These are phyloP conservation scores for Ridgeia piscesae DNA, from an alignment of 1,140 invertebrate genomes.

Conservation along the genomic window DNA sequence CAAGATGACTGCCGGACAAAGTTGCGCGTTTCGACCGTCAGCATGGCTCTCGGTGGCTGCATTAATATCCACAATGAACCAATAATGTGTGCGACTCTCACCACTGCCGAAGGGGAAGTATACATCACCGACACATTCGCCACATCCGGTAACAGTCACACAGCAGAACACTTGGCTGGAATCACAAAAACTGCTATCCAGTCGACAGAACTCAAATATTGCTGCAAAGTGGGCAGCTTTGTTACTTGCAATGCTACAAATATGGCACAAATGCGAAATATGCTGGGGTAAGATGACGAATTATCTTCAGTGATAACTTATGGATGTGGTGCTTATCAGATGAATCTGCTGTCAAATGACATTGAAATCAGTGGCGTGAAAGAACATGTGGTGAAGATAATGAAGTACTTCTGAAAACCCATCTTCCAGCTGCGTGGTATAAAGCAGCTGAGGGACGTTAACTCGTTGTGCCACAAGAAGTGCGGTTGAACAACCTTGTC, in stretches of 20 bases:
- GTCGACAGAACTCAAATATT: slow-evolving; percentile 17
- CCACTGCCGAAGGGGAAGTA: slow-evolving; percentile 16
- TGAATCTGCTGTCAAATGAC: slow-evolving; percentile 18
- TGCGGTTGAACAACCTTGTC: slow-evolving; percentile 12
- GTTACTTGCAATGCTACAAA: slow-evolving; percentile 18
- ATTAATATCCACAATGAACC: slow-evolving; percentile 18
- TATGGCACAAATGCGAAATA: slow-evolving; percentile 16
- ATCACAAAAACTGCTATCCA: slow-evolving; percentile 21
- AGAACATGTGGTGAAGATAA: slow-evolving; percentile 20
- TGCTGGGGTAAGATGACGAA: slow-evolving; percentile 17
- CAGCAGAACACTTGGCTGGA: slow-evolving; percentile 17
- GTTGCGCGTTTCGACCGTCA: slow-evolving; percentile 13
- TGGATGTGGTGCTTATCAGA: slow-evolving; percentile 20
- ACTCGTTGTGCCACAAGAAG: slow-evolving; percentile 18
- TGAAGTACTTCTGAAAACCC: slow-evolving; percentile 16
- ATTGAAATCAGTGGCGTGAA: slow-evolving; percentile 14
- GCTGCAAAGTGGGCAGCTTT: slow-evolving; percentile 18
- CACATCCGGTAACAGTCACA: slow-evolving; percentile 20
- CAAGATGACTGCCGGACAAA: slow-evolving; percentile 9
- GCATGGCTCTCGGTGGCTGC: slow-evolving; percentile 17
- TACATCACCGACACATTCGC: slow-evolving; percentile 17
- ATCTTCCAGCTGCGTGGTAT: slow-evolving; percentile 19
- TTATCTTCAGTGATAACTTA: too few relatives aligned
- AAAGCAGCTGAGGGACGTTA: slow-evolving; percentile 14
- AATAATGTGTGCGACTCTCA: slow-evolving; percentile 18